These are phyloP conservation scores for Chironex yamaguchii DNA, from an alignment of 30 jellyfish, hydroid and myxozoan genomes.

Conservation along the genomic window DNA sequence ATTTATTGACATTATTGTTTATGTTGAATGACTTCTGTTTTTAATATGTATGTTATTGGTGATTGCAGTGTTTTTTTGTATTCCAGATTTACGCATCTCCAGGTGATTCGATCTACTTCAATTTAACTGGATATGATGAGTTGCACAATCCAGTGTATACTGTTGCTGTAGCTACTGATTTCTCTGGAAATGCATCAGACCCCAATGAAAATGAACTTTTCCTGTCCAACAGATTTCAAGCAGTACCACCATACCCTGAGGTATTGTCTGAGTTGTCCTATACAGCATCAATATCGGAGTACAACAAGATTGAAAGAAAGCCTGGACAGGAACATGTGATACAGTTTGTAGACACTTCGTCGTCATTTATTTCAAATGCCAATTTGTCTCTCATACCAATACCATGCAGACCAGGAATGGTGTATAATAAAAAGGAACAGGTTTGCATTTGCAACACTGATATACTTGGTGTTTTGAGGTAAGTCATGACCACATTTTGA, in stretches of 20 bases:
- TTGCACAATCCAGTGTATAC: constrained; percentile 49
- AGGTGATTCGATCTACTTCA: constrained; percentile 37
- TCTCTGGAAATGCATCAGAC: background rate
- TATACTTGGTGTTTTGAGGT: background rate
- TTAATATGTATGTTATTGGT: no score
- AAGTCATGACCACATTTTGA: background rate
- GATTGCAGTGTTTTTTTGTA: no score
- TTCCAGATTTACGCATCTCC: constrained; percentile 65
- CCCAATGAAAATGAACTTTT: background rate
- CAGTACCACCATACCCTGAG: background rate
- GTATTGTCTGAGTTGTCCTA: background rate
- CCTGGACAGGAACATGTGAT: constrained; percentile 6
- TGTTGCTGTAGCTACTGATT: constrained; percentile 52
- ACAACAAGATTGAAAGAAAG: background rate
- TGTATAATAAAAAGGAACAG: background rate
- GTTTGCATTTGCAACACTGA: constrained; percentile 37
- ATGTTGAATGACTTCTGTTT: no score
- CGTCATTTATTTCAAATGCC: constrained; percentile 60
- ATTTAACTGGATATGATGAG: constrained; percentile 57
- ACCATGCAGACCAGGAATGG: constrained; percentile 66
- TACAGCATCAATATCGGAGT: background rate
- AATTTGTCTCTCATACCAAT: constrained; percentile 27
- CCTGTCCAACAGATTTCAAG: background rate
- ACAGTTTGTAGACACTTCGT: constrained; percentile 39
- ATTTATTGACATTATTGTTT: no score